Percentiles rank a stretch among this genome's conserved stretches.
phyloP scores from a whole-genome alignment of 2,797 vertebrate genomes.

The Pseudocheirus occidentalis region DNA sequence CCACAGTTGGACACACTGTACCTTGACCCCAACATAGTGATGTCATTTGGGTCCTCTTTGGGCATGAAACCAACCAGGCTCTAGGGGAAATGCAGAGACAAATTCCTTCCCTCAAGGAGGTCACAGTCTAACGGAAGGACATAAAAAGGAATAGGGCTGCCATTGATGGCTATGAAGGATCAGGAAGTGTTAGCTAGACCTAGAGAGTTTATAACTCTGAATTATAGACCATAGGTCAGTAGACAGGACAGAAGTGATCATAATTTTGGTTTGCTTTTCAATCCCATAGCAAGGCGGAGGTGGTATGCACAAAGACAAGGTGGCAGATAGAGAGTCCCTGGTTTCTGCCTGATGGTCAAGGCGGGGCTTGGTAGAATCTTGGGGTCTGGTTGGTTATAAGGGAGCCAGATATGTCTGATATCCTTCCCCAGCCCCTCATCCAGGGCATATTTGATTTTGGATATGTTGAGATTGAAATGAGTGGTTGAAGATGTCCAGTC shows the following conservation, averaged over 20 bases:
- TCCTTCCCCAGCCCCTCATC: background rate
- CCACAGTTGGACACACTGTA: background rate
- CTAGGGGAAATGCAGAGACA: background rate
- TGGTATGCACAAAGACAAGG: background rate
- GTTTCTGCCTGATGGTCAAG: background rate
- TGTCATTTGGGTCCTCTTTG: background rate
- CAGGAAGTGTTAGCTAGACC: background rate
- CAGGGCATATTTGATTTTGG: background rate
- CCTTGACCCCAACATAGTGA: background rate
- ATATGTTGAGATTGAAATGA: background rate
- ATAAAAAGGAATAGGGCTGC: background rate
- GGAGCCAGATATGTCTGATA: background rate
- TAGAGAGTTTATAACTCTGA: background rate
- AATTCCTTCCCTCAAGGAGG: background rate
- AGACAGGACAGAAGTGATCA: background rate
- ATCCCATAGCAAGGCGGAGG: background rate
- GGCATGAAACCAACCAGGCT: background rate
- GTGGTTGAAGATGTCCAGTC: background rate
- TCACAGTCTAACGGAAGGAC: background rate
- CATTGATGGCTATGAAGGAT: background rate
- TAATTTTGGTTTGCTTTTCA: background rate
- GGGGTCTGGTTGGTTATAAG: background rate
- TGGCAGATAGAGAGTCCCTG: background rate
- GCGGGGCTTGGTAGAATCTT: background rate
- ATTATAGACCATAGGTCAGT: background rate